Evolutionary conservation across 1,140 invertebrate species (phyloP).

Genomic region (Temnothorax curvispinosus): DNA sequence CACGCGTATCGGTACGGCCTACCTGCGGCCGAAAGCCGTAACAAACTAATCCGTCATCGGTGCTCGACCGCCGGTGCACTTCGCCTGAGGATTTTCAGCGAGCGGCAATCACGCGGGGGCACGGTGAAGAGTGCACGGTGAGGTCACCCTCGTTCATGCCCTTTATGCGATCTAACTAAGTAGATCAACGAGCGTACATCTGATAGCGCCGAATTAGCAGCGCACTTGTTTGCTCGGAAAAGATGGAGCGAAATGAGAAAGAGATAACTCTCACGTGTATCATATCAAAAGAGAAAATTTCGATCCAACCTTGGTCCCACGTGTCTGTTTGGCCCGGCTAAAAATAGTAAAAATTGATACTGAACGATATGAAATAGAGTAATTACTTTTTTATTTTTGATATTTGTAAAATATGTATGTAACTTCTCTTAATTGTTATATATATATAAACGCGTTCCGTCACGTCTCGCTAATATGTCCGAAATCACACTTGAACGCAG

Average conservation of each 20-base stretch:
- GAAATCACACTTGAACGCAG: conserved; percentile 22
- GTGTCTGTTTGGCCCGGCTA: background rate
- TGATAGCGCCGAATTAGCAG: conserved; percentile 8
- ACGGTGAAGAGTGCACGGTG: background rate
- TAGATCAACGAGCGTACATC: conserved; percentile 33
- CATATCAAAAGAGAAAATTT: background rate
- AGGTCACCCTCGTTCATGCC: conserved; percentile 1
- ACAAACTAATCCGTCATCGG: conserved; percentile 80
- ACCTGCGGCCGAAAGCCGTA: conserved; percentile 77
- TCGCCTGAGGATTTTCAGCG: conserved; percentile 56
- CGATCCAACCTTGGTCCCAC: background rate
- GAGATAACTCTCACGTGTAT: background rate
- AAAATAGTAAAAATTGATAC: background rate
- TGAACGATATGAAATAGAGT: background rate
- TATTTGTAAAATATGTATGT: background rate
- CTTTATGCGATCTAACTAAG: conserved; percentile 14
- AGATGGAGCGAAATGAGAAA: background rate
- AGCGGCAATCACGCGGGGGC: conserved; percentile 43
- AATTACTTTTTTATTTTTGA: background rate
- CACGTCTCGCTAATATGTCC: background rate
- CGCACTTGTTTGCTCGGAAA: conserved; percentile 21
- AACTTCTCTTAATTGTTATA: background rate
- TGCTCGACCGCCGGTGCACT: conserved; percentile 52
- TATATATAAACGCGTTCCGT: background rate
- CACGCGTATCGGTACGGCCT: conserved; percentile 74